Percentiles rank a stretch among this genome's conserved stretches.
Evolutionary conservation across 2,888 invertebrate genomes (phyloP).

Genomic region (Cataglyphis albicans): DNA sequence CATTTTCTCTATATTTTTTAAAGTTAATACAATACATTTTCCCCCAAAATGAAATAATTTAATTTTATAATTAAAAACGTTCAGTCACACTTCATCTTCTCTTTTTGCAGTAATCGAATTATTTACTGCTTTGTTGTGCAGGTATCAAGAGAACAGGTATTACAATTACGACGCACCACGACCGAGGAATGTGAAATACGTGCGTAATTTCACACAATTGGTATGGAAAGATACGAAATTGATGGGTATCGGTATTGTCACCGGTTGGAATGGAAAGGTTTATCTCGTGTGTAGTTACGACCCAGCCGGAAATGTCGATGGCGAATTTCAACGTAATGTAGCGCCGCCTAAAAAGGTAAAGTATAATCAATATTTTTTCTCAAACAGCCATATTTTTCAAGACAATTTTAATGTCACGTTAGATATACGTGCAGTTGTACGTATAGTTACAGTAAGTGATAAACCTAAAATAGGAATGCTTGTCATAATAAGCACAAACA

Average conservation of each 20-base stretch:
- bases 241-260: conserved; percentile 87
- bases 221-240: conserved; percentile 87
- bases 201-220: conserved; percentile 88
- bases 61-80: neutral
- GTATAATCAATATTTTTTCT: neutral
- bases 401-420: neutral
- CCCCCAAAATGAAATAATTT: neutral
- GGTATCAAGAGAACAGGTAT: conserved; percentile 78
- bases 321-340: conserved; percentile 78
- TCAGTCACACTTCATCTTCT: neutral
- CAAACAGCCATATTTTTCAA: neutral
- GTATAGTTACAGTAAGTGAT: neutral
- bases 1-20: neutral
- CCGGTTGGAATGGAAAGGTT: conserved; percentile 81
- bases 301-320: conserved; percentile 87
- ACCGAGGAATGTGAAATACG: conserved; percentile 65
- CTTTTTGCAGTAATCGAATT: neutral
- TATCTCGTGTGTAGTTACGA: conserved; percentile 87
- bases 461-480: neutral
- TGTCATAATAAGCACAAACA: neutral
- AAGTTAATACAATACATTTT: conserved; percentile 1
- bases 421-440: neutral
- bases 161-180: conserved; percentile 77
- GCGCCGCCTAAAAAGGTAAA: conserved; percentile 42
- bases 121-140: conserved; percentile 41